phyloP scores from a whole-genome alignment of 2,797 vertebrate genomes.

The Masticophis lateralis region DNA sequence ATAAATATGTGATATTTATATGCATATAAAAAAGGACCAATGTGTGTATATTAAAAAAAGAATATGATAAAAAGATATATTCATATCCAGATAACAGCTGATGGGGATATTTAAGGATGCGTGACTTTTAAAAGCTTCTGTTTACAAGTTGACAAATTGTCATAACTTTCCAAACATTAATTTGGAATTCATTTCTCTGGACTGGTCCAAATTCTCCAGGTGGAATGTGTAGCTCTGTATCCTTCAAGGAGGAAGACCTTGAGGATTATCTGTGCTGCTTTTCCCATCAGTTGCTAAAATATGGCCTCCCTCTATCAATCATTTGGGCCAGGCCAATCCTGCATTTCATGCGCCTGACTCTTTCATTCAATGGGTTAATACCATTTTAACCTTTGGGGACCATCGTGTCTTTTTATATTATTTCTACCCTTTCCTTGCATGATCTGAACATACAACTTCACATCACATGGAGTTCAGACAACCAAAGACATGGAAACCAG shows the following conservation, averaged over 20 bases:
- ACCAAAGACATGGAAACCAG: not conserved
- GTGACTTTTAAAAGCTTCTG: not conserved
- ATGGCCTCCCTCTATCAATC: not conserved
- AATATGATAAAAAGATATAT: not conserved
- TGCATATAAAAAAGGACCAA: not conserved
- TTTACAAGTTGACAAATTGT: not conserved
- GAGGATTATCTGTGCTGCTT: not conserved
- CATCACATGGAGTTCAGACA: not conserved
- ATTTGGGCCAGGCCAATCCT: not conserved
- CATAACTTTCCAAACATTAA: not conserved
- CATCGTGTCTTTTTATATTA: not conserved
- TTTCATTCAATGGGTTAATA: not conserved
- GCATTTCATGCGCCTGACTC: not conserved
- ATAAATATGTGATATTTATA: not conserved
- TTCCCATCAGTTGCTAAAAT: not conserved
- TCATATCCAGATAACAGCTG: not conserved
- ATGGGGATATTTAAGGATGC: not conserved
- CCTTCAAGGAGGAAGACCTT: not conserved
- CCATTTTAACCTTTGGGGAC: not conserved
- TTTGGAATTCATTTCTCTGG: not conserved
- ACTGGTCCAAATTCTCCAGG: not conserved
- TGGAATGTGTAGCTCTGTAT: not conserved
- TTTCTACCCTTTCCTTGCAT: not conserved
- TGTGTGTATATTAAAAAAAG: not conserved
- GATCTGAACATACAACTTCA: too few relatives aligned